A percentile compares a stretch with the other conserved stretches of the same genome.
phyloP scores from a whole-genome alignment of 2,113 vertebrate species.

The Phrynosoma platyrhinos region DNA sequence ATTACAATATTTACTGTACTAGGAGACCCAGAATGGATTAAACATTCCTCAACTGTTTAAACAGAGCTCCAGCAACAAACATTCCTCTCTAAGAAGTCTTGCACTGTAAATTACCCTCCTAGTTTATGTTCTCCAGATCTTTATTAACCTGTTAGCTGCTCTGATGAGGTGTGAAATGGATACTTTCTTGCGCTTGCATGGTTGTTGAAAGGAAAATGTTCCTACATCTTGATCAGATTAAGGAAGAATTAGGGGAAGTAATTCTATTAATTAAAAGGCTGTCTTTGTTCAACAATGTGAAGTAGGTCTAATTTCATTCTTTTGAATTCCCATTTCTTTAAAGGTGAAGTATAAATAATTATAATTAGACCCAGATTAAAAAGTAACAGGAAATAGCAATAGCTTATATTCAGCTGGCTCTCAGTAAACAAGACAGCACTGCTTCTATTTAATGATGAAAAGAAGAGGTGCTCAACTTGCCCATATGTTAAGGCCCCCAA shows the following conservation, averaged over 20 bases:
- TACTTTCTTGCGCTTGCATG: not conserved
- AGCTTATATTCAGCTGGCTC: not conserved
- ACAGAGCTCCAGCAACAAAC: not conserved
- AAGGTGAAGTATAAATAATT: not conserved
- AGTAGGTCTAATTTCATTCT: conserved; percentile 11
- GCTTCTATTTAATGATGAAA: not conserved
- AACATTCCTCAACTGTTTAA: not conserved
- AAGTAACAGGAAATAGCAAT: not conserved
- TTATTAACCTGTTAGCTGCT: not conserved
- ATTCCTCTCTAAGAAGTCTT: not conserved
- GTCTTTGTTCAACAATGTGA: conserved; percentile 10
- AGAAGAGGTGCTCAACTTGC: not conserved
- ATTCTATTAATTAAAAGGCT: conserved; percentile 39
- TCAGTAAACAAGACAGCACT: not conserved
- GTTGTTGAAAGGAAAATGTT: not conserved
- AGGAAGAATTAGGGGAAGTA: not conserved
- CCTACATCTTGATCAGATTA: conserved; percentile 23
- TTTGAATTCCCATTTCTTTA: conserved; percentile 15
- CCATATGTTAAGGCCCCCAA: not conserved
- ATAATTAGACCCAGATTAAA: not conserved
- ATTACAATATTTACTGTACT: not conserved
- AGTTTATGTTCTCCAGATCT: not conserved
- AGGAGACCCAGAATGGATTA: not conserved
- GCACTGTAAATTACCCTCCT: not conserved
- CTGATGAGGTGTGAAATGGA: conserved; percentile 11